phyloP scores from a whole-genome alignment of 1,140 invertebrate genomes.

The Megalopta genalis region DNA sequence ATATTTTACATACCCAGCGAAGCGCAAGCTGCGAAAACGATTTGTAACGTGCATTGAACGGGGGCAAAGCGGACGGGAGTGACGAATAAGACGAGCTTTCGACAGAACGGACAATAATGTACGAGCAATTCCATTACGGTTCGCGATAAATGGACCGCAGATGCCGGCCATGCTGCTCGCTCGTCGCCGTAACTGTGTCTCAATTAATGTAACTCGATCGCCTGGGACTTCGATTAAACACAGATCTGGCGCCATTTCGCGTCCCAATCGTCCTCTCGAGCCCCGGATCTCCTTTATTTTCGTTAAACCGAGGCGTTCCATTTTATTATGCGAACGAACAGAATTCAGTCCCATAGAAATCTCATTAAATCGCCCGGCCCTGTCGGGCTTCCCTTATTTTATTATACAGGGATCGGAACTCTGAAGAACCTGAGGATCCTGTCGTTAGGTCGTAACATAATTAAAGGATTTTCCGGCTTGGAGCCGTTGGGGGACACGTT shows the following conservation, averaged over 20 bases:
- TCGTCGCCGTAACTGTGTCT: background rate
- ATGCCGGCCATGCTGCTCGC: background rate
- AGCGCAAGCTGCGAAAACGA: too few species aligned
- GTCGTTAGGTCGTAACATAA: slow-evolving; percentile 92
- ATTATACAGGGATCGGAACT: slow-evolving; percentile 82
- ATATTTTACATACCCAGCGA: too few species aligned
- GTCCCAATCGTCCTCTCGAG: background rate
- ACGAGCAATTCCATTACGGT: background rate
- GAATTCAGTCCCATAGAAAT: too few species aligned
- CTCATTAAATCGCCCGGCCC: too few species aligned
- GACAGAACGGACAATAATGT: background rate
- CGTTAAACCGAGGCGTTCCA: too few species aligned
- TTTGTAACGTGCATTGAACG: too few species aligned
- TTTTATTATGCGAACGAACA: too few species aligned
- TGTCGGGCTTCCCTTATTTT: background rate
- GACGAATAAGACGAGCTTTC: too few species aligned
- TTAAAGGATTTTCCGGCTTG: slow-evolving; percentile 92
- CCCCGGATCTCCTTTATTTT: too few species aligned
- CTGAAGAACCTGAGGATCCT: slow-evolving; percentile 92
- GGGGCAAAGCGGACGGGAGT: too few species aligned
- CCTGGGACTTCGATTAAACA: background rate
- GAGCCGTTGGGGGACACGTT: slow-evolving; percentile 92
- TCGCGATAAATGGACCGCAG: slow-evolving; percentile 11
- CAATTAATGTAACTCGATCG: slow-evolving; percentile 8
- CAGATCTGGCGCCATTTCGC: background rate